A percentile compares a stretch with the other conserved stretches of the same genome.
phyloP scores from a whole-genome alignment of 2,113 vertebrate genomes.

The Melanerpes formicivorus region DNA sequence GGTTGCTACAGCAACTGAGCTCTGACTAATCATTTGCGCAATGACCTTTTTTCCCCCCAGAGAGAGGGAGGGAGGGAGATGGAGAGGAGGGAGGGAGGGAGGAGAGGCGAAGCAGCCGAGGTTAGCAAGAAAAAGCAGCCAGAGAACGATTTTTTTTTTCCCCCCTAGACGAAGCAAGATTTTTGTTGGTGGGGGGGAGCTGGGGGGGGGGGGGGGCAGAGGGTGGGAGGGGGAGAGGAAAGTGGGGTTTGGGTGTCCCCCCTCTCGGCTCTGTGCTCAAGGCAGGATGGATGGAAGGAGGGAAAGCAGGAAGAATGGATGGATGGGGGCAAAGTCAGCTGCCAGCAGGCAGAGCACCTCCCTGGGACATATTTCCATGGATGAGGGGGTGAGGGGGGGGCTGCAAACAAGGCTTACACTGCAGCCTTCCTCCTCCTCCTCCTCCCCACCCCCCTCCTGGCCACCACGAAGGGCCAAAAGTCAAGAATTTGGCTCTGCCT shows the following conservation, averaged over 20 bases:
- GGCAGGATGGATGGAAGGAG: no score
- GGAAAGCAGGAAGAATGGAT: not conserved
- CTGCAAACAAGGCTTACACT: not conserved
- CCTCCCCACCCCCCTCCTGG: not conserved
- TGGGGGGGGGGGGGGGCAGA: not conserved
- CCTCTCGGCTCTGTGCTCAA: not conserved
- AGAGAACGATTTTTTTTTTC: not conserved
- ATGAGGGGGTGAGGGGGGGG: not conserved
- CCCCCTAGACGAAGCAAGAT: not conserved
- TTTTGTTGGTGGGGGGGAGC: not conserved
- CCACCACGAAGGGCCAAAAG: not conserved
- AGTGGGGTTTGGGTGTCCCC: not conserved
- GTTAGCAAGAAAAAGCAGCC: constrained; percentile 72
- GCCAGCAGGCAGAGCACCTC: not conserved
- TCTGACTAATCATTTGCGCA: constrained; percentile 96
- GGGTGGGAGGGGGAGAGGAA: not conserved
- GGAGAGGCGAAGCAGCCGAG: constrained; percentile 67
- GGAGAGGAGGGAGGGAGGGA: constrained; percentile 49
- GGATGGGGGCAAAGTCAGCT: not conserved
- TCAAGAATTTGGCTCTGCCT: constrained; percentile 50
- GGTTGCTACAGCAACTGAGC: constrained; percentile 92
- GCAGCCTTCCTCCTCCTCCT: not conserved
- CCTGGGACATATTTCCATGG: not conserved
- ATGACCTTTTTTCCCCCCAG: constrained; percentile 94
- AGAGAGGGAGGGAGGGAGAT: constrained; percentile 79